Base-by-base conservation (phyloP, 2,888 invertebrate genomes). In the Euphydryas editha region DNA sequence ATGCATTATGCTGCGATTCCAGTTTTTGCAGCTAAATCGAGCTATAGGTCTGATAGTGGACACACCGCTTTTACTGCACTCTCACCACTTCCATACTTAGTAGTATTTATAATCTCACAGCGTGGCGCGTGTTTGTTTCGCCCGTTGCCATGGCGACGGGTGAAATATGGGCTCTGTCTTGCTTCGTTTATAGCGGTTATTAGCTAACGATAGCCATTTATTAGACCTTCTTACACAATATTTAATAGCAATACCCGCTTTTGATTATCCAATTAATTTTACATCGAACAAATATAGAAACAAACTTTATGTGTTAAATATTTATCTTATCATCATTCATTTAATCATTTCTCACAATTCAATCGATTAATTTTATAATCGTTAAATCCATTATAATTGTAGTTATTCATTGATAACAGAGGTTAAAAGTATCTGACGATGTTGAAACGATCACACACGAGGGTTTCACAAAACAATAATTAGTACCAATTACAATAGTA, bases 401-500 rank as follows among this genome's bases (percentile, higher is more conserved):
- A 6, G 42, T n/a, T 44, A 44, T 44, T 44, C 3, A 44, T 44
- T 24, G 49, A n/a, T 51, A 54, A 54, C 11, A 36, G 7, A 17
- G 8, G 17, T 36, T 8, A 54, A 36, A 8, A 54, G 54, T n/a
- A 18, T 10, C 30, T 17, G 21, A 36, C 17, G 54, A 36, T 54
- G 30, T 36, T 17, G 15, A 36, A 30, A 54, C 30, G 54, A 54
- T 36, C 10, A 61, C 10, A 61, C 57, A 80, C 77, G 78, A 70
- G 81, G 80, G 81, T 71, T 79, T 82, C 80, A 85, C 82, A 84
- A 89, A 90, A 90, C 85, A 89, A 86, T 89, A 90, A 90, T 92
- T 90, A 90, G 85, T 82, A 86, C 84, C 86, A 90, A 90, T 92
- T 91, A 91, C 86, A 79, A 81, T 81, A 85, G 83, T 83, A 85